A percentile compares a stretch with the other conserved stretches of the same genome.
Conservation (phyloP, 2,113 vertebrate genomes). For the Anarrhichthys ocellatus region DNA sequence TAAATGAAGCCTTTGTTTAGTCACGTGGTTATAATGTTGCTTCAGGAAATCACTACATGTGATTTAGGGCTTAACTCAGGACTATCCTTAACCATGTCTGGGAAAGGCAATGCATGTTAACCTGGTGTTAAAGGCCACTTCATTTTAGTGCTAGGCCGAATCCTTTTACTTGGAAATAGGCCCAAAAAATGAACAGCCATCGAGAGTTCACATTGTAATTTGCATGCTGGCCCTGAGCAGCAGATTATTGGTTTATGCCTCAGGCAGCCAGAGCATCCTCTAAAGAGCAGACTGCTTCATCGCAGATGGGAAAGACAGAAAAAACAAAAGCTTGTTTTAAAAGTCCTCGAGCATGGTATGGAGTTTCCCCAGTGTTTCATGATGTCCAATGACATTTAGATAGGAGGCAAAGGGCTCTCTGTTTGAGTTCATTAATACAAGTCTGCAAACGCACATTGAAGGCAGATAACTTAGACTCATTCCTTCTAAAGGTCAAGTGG, state of each 20-base stretch:
- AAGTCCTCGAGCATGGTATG: constrained; percentile 43
- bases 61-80: neutral
- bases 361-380: constrained; percentile 49
- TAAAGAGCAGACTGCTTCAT: constrained; percentile 33
- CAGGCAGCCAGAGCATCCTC: constrained; percentile 27
- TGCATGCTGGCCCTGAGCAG: constrained; percentile 42
- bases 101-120: constrained; percentile 4
- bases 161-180: constrained; percentile 27
- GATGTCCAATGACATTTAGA: constrained; percentile 74
- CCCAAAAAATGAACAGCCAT: constrained; percentile 22
- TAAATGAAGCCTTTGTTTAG: neutral
- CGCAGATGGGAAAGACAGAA: constrained; percentile 22
- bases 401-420: constrained; percentile 61
- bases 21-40: neutral
- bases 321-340: constrained; percentile 46
- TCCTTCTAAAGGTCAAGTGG: constrained; percentile 73
- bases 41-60: neutral
- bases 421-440: constrained; percentile 73
- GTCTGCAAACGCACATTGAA: constrained; percentile 54
- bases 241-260: constrained; percentile 37
- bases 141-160: constrained; percentile 13
- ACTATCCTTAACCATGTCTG: neutral
- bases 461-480: constrained; percentile 57
- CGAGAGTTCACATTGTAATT: constrained; percentile 42
- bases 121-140: constrained; percentile 23